Percentiles rank a stretch among this genome's conserved stretches.
Conservation (phyloP, 2,888 invertebrate genomes). For the Temnothorax rugatulus region DNA sequence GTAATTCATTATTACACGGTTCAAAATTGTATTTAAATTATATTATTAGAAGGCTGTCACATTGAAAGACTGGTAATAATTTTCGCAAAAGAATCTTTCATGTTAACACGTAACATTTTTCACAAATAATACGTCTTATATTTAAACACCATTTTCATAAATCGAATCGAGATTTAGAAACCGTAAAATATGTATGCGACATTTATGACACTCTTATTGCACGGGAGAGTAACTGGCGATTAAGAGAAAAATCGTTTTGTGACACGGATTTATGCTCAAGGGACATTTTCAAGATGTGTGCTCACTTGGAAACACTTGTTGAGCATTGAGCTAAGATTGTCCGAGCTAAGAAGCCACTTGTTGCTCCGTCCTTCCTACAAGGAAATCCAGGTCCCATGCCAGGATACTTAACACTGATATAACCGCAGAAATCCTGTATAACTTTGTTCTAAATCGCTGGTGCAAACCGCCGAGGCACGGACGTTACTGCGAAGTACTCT, state of each 20-base stretch:
- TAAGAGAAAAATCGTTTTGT: slow-evolving; percentile 25
- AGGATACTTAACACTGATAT: slow-evolving; percentile 73
- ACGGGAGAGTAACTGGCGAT: not conserved
- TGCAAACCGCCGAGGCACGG: not conserved
- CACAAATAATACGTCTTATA: not conserved
- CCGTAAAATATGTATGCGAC: not conserved
- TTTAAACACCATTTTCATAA: slow-evolving; percentile 9
- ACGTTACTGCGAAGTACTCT: not conserved
- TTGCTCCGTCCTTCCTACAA: slow-evolving; percentile 80
- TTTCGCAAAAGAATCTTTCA: not conserved
- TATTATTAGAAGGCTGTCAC: not conserved
- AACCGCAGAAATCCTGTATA: slow-evolving; percentile 56
- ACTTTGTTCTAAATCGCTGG: slow-evolving; percentile 24
- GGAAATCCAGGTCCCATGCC: slow-evolving; percentile 76
- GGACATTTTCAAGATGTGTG: slow-evolving; percentile 61
- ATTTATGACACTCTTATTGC: slow-evolving; percentile 6
- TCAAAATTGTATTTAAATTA: slow-evolving; percentile 32
- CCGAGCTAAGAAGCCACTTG: slow-evolving; percentile 85
- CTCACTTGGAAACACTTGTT: slow-evolving; percentile 83
- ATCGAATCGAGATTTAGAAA: not conserved
- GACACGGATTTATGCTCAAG: slow-evolving; percentile 23
- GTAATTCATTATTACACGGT: slow-evolving; percentile 4
- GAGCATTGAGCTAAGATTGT: slow-evolving; percentile 83
- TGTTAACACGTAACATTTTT: no score
- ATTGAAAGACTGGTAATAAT: slow-evolving; percentile 2